Percentiles rank a stretch among this genome's conserved stretches.
phyloP scores from a whole-genome alignment of 2,888 invertebrate genomes.

The Dioctria linearis region DNA sequence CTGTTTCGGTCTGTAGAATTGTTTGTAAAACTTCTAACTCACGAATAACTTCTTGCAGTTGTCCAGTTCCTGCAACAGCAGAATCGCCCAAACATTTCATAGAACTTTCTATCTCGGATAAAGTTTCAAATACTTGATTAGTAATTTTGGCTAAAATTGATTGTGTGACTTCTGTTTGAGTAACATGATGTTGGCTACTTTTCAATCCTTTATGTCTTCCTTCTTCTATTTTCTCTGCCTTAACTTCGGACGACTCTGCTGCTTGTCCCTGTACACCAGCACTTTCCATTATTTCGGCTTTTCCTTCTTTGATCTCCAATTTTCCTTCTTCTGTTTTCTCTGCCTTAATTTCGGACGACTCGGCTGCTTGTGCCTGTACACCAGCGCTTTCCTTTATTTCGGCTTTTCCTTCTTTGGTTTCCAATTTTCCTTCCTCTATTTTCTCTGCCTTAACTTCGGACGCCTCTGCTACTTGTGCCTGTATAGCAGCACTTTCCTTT shows the following conservation, averaged over 20 bases:
- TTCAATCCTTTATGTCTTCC: background rate
- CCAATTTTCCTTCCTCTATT: constrained; percentile 51
- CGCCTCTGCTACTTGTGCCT: constrained; percentile 14
- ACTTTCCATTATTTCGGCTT: background rate
- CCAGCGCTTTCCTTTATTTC: background rate
- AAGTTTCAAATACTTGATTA: too few relatives aligned
- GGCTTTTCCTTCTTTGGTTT: background rate
- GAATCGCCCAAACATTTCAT: too few relatives aligned
- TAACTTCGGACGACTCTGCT: constrained; percentile 7
- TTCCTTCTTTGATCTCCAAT: background rate
- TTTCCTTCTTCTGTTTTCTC: constrained; percentile 56
- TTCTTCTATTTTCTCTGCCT: constrained; percentile 23
- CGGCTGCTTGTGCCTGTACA: background rate
- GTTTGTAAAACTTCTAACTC: background rate
- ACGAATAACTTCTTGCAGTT: background rate
- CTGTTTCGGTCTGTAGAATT: background rate
- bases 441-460: constrained; percentile 51
- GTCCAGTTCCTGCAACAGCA: background rate
- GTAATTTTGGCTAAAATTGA: too few relatives aligned
- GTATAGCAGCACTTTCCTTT: too few relatives aligned
- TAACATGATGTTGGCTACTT: too few relatives aligned
- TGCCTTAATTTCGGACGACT: background rate
- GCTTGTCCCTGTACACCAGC: background rate
- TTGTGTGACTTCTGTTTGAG: too few relatives aligned
- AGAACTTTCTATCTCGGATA: too few relatives aligned